Conservation (phyloP, 92 coral and sea anemone species). For the Virgularia gustaviana region DNA sequence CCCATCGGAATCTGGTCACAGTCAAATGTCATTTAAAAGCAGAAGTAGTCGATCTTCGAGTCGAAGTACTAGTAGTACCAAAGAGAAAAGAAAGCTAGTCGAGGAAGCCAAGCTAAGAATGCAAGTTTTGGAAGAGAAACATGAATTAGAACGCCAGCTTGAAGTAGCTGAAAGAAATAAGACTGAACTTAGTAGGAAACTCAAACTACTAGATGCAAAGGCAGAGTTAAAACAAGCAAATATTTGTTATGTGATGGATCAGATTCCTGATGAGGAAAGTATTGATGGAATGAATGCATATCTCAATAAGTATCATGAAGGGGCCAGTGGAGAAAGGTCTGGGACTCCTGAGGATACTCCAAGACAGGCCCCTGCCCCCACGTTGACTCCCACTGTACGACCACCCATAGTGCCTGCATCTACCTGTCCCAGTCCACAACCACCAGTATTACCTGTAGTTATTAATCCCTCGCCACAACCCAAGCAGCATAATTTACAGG, state of each 20-base stretch:
- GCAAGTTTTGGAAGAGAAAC: slow-evolving; percentile 39
- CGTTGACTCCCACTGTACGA: too few relatives aligned
- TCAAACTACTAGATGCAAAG: slow-evolving; percentile 47
- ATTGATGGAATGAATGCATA: slow-evolving; percentile 28
- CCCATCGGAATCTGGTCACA: slow-evolving; percentile 39
- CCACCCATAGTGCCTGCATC: too few relatives aligned
- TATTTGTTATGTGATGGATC: slow-evolving; percentile 36
- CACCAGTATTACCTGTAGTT: too few relatives aligned
- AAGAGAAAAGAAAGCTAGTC: slow-evolving; percentile 35
- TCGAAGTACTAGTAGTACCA: slow-evolving; percentile 38
- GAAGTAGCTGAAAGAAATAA: slow-evolving; percentile 40
- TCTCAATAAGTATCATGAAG: slow-evolving; percentile 5
- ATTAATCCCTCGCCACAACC: too few relatives aligned
- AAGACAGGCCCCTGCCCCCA: too few relatives aligned
- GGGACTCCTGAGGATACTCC: too few relatives aligned
- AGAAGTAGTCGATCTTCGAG: slow-evolving; percentile 30
- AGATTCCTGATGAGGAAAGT: not conserved
- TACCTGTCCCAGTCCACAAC: too few relatives aligned
- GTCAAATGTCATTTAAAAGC: slow-evolving; percentile 22
- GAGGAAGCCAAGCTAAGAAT: slow-evolving; percentile 49
- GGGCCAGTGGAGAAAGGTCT: too few relatives aligned
- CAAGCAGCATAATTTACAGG: too few relatives aligned
- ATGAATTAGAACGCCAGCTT: slow-evolving; percentile 42
- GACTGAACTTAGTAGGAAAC: slow-evolving; percentile 44
- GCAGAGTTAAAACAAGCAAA: slow-evolving; percentile 36